A percentile compares a stretch with the other conserved stretches of the same genome.
These are phyloP conservation scores for Lasioglossum villosulum DNA, from an alignment of 2,888 invertebrate species.

Conservation along the genomic window DNA sequence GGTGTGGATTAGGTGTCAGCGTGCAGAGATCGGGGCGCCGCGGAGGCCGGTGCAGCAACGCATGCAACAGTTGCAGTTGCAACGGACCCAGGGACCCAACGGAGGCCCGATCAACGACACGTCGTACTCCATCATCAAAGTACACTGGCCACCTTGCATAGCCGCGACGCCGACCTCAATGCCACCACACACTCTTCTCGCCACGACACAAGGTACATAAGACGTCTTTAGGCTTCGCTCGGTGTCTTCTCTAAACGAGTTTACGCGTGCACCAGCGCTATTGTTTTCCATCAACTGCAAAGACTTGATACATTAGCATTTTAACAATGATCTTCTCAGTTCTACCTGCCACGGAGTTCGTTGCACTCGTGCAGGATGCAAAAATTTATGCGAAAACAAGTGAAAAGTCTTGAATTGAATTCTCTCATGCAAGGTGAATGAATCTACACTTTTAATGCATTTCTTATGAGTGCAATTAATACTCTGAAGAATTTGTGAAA, in stretches of 20 bases:
- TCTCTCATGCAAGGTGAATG: background rate
- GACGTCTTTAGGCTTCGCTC: constrained; percentile 52
- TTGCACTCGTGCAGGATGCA: background rate
- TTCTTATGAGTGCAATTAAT: background rate
- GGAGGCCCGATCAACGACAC: constrained; percentile 71
- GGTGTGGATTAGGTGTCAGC: constrained; percentile 82
- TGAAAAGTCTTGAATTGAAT: background rate
- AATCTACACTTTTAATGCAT: background rate
- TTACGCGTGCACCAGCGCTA: constrained; percentile 19
- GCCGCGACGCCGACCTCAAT: constrained; percentile 77
- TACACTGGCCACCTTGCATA: constrained; percentile 67
- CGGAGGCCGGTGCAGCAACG: constrained; percentile 69
- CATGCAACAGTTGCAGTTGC: constrained; percentile 67
- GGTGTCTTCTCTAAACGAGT: constrained; percentile 12
- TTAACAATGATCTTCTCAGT: background rate
- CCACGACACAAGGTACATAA: constrained; percentile 80
- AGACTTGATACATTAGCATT: background rate
- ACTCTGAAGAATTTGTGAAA: background rate
- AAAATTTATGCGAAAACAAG: background rate
- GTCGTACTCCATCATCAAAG: constrained; percentile 76
- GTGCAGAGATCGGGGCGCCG: constrained; percentile 78
- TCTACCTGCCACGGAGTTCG: background rate
- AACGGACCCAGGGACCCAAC: constrained; percentile 68
- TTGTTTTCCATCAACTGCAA: background rate
- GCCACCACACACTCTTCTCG: constrained; percentile 81